Evolutionary conservation across 2,113 vertebrate genomes (phyloP).

Genomic region (Hippocampus guttulatus): DNA sequence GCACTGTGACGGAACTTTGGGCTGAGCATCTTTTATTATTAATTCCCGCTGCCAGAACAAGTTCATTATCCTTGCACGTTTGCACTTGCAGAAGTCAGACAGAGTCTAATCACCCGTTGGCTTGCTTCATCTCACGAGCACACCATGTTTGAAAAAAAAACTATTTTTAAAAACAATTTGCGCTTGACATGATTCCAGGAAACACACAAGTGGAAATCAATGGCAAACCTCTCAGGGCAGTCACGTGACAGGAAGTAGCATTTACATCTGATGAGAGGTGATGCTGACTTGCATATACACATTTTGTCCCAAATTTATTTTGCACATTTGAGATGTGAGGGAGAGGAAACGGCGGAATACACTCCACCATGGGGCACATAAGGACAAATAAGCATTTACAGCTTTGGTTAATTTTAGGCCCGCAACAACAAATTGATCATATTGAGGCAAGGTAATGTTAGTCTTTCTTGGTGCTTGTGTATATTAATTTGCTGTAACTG

Average conservation of each 20-base stretch:
- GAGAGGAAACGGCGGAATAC: too few species aligned
- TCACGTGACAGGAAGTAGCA: conserved; percentile 20
- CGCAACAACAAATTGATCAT: too few species aligned
- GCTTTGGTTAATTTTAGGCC: too few species aligned
- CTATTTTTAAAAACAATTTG: too few species aligned
- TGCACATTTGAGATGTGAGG: not conserved
- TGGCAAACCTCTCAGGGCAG: conserved; percentile 17
- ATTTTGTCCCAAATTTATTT: not conserved
- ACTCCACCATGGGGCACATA: too few species aligned
- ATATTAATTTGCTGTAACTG: not conserved
- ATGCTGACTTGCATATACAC: not conserved
- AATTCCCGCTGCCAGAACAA: conserved; percentile 16
- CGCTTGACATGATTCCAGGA: conserved; percentile 42
- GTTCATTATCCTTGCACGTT: conserved; percentile 15
- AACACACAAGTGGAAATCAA: conserved; percentile 46
- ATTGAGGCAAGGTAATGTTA: too few species aligned
- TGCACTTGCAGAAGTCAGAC: conserved; percentile 9
- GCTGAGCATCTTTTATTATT: conserved; percentile 43
- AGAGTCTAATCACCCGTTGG: not conserved
- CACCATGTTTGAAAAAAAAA: too few species aligned
- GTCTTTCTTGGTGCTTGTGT: too few species aligned
- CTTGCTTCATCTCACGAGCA: not conserved
- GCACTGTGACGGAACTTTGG: conserved; percentile 60
- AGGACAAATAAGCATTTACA: too few species aligned
- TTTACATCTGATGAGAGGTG: not conserved